Base-by-base conservation (phyloP, 2,888 invertebrate species). In the Osedax fenrisi region DNA sequence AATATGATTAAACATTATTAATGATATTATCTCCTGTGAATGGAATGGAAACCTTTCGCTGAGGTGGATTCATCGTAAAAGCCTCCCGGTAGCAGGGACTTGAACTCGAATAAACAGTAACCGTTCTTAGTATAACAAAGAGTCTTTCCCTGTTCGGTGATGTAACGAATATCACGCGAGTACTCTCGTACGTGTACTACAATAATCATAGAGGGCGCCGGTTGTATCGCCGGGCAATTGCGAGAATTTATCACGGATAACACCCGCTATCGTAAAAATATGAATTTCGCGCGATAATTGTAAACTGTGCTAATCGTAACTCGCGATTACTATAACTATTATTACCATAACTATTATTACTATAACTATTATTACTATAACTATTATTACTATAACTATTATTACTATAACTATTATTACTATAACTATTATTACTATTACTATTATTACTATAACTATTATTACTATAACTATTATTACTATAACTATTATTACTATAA, bases 71-170 rank as follows among this genome's bases (percentile, higher is more conserved):
- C n/a, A n/a, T n/a, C n/a, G 24, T 64, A 73, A 69, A 77, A 76
- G 3, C 92, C 92, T 23, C 91, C 92, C 0, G 92, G 92, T 74
- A 93, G 86, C 2, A 85, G 83, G 0, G 91, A 90, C 21, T 84
- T 85, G 78, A 89, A 89, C 73, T 86, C 83, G 78, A 86, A 87
- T 25, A 74, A 21, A 59, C 86, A 76, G 27, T 85, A 85, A 0
- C 92, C 91, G 79, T 85, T 85, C 82, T 89, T 90, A 69, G 88
- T 87, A 81, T 88, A 91, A 10, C 88, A 88, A 80, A 87, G 88
- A 0, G 93, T 93, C 77, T 78, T 84, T 2, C 90, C 89, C 90
- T 91, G 41, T n/a, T n/a, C n/a, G n/a, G n/a, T n/a, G n/a, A n/a
- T n/a, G n/a, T n/a, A n/a, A n/a, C n/a, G n/a, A n/a, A n/a, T n/a